Evolutionary conservation across 1,140 invertebrate genomes (phyloP), one percentile per base, ranked within the genome.

Genomic region (Macrobrachium rosenbergii): DNA sequence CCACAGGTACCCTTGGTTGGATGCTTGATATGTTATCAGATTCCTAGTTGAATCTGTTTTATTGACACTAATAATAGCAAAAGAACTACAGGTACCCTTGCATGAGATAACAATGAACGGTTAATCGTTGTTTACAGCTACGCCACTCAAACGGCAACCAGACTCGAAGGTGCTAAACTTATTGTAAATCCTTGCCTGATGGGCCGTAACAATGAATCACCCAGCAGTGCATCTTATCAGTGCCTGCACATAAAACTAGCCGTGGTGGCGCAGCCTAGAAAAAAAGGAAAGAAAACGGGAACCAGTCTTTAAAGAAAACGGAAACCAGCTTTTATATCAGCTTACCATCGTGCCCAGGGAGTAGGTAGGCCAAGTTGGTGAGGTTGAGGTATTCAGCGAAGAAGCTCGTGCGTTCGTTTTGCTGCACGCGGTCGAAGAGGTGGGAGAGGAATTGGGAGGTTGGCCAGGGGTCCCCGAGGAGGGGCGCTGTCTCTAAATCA

Each of bases 401-500:
- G 85, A 73, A 87, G 5, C 78, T 73, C 1, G 85, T 87, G 5
- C 60, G n/a, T 0, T 67, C 67, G 5, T 87, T 28, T 59, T 87
- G 63, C 45, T 82, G 45, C 19, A 79, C 37, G 37, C 76, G 17
- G 14, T 77, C 67, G 11, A 87, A 79, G n/a, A 87, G 85, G 78
- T 87, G 85, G 0, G 85, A 87, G 58, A 87, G 78, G 78, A 87
- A 87, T 72, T 87, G 85, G 0, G 85, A 87, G 59, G 85, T 73
- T 10, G 85, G 85, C 87, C 88, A 88, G 5, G 83, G 78, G 63
- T 73, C 52, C 11, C 83, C 88, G 12, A 88, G 23, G n/a, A 88
- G 93, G 92, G 45, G 93, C 93, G 67, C 94, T 92, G 90, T 94
- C 93, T 8, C 93, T 92, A 90, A 94, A 94, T 88, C 93, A 63